These are phyloP conservation scores for Periparus ater DNA, from an alignment of 2,797 vertebrate species.

Conservation along the genomic window DNA sequence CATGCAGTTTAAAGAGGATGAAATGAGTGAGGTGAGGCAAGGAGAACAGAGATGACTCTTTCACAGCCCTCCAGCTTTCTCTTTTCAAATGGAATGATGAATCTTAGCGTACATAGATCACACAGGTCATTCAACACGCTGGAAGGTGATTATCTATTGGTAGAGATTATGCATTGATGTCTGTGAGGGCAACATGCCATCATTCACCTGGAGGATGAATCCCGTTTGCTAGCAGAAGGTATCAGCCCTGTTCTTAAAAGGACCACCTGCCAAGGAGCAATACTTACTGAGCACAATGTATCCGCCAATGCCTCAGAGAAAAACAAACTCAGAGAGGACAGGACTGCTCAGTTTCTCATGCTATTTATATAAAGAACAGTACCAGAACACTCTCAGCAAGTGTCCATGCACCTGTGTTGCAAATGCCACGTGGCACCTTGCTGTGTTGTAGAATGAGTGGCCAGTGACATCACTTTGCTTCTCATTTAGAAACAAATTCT, in stretches of 20 bases:
- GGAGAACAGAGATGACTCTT: neutral
- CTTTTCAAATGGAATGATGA: neutral
- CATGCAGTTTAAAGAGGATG: neutral
- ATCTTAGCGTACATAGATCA: neutral
- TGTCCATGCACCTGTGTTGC: neutral
- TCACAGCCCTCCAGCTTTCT: neutral
- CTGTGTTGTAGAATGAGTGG: neutral
- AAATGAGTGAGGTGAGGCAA: neutral
- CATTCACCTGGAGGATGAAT: neutral
- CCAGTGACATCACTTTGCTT: neutral
- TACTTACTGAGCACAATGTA: fast-evolving
- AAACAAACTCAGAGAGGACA: neutral
- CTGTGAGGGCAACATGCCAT: neutral
- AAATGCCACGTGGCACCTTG: fast-evolving
- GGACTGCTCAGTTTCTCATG: neutral
- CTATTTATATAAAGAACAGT: neutral
- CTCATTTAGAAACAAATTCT: neutral
- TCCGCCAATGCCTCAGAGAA: neutral
- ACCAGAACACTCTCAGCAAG: fast-evolving
- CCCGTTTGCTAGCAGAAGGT: neutral
- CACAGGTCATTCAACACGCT: neutral
- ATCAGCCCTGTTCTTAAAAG: neutral
- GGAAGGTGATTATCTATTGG: neutral
- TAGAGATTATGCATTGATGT: neutral
- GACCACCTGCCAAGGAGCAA: fast-evolving